Conservation (phyloP, 2,888 invertebrate species). For the Pollenia angustigena region DNA sequence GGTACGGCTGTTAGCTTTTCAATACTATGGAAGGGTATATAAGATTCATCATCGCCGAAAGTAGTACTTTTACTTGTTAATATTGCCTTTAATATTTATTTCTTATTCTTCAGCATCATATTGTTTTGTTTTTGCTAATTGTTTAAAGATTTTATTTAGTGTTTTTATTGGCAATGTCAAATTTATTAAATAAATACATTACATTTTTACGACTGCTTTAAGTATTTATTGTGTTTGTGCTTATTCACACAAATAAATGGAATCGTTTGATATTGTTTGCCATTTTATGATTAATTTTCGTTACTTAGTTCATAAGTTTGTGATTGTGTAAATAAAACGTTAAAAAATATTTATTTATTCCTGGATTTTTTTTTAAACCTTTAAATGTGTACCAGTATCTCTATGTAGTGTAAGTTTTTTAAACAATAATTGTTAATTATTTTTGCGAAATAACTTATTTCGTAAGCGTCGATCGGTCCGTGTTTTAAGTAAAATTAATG, state of each 20-base stretch:
- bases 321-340: constrained; percentile 20
- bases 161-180: constrained; percentile 64
- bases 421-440: constrained; percentile 24
- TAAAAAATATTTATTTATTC: constrained; percentile 2
- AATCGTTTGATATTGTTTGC: neutral
- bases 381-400: constrained; percentile 1
- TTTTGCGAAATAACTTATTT: constrained; percentile 8
- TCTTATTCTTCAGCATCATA: constrained; percentile 13
- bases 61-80: neutral
- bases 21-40: too few relatives aligned
- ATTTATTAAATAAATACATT: constrained; percentile 53
- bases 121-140: constrained; percentile 17
- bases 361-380: constrained; percentile 14
- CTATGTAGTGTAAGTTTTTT: constrained; percentile 7
- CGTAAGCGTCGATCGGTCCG: neutral
- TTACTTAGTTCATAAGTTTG: neutral
- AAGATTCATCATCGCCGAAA: too few relatives aligned
- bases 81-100: constrained; percentile 45
- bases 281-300: constrained; percentile 17
- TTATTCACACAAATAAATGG: constrained; percentile 13
- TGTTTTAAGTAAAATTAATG: constrained; percentile 35
- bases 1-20: too few relatives aligned
- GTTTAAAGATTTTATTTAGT: neutral
- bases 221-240: constrained; percentile 3
- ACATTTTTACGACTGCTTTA: constrained; percentile 13